phyloP scores from a whole-genome alignment of 2,888 invertebrate species.

The Blastobasis adustella region DNA sequence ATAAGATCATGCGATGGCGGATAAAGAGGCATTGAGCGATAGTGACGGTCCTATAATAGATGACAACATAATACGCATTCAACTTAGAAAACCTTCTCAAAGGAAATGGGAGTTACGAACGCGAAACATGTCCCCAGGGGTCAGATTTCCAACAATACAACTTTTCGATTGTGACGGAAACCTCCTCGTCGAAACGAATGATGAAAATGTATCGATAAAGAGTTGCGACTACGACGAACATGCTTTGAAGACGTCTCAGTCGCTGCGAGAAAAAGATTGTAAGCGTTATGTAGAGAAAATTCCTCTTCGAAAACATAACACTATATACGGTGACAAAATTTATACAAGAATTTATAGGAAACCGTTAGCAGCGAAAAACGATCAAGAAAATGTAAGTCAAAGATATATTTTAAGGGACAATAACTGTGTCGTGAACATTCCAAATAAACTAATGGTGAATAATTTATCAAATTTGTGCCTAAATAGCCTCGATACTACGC shows the following conservation, averaged over 20 bases:
- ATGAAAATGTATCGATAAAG: conserved; percentile 68
- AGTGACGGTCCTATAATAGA: conserved; percentile 65
- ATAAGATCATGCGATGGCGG: conserved; percentile 41
- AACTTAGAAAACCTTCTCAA: conserved; percentile 75
- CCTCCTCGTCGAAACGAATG: conserved; percentile 76
- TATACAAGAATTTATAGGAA: conserved; percentile 58
- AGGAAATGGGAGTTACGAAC: conserved; percentile 80
- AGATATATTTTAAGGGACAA: conserved; percentile 40
- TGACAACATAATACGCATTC: conserved; percentile 75
- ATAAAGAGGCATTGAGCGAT: conserved; percentile 48
- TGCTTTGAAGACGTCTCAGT: conserved; percentile 42
- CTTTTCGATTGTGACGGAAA: conserved; percentile 78
- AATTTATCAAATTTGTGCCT: conserved; percentile 42
- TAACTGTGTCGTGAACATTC: conserved; percentile 57
- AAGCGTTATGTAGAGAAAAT: conserved; percentile 50
- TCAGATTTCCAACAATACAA: conserved; percentile 76
- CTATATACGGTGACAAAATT: conserved; percentile 58
- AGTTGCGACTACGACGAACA: conserved; percentile 50
- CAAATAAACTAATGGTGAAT: conserved; percentile 50
- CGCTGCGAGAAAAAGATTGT: conserved; percentile 55
- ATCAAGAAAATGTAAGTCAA: conserved; percentile 24
- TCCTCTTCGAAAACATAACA: conserved; percentile 53
- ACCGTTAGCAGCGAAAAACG: conserved; percentile 27
- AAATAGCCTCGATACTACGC: conserved; percentile 52
- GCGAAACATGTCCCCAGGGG: conserved; percentile 76